phyloP scores from a whole-genome alignment of 2,888 invertebrate species.

The Labia minor region DNA sequence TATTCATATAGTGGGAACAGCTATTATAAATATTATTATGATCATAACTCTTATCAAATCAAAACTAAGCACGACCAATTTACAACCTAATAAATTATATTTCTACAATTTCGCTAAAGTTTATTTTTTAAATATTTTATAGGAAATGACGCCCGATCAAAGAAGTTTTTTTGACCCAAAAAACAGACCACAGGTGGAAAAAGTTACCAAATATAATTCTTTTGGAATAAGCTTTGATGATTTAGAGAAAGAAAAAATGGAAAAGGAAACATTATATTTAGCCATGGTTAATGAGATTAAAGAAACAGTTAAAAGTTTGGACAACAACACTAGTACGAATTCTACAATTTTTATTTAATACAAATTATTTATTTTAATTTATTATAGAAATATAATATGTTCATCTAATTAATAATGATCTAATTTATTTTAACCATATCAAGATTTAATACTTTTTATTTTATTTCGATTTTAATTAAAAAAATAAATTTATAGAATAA shows the following conservation, averaged over 20 bases:
- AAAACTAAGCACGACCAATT: no score
- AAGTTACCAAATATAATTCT: neutral
- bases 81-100: no score
- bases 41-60: no score
- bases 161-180: neutral
- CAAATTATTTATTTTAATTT: neutral
- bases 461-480: no score
- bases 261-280: neutral
- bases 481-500: no score
- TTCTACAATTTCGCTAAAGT: neutral
- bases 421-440: no score
- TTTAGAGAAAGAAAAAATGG: neutral
- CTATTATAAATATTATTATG: no score
- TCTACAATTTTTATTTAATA: neutral
- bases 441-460: no score
- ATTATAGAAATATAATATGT: neutral
- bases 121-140: neutral
- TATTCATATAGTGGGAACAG: no score
- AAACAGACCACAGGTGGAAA: neutral
- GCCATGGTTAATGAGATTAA: neutral
- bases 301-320: neutral
- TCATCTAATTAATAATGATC: no score
- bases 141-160: neutral
- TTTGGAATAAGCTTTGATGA: neutral
- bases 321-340: neutral